Percentiles rank a stretch among this genome's conserved stretches.
phyloP scores from a whole-genome alignment of 2,797 vertebrate species.

The Allobates femoralis region DNA sequence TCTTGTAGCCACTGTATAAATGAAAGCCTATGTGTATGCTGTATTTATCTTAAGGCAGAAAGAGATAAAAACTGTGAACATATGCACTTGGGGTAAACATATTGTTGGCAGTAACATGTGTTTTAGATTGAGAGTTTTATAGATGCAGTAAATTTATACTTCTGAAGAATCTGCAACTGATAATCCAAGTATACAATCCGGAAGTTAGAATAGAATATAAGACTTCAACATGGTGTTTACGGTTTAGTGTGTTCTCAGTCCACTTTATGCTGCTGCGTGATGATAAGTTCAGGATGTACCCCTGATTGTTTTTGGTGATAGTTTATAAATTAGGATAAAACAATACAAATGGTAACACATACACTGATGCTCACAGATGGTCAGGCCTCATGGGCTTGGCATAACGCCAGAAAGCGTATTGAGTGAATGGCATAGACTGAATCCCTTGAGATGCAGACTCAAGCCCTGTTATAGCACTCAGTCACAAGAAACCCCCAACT shows the following conservation, averaged over 20 bases:
- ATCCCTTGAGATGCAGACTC: neutral
- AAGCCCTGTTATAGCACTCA: neutral
- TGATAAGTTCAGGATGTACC: neutral
- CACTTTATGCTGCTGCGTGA: neutral
- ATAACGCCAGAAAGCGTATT: slow-evolving; percentile 18
- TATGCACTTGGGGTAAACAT: neutral
- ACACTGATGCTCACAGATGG: slow-evolving; percentile 18
- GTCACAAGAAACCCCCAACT: neutral
- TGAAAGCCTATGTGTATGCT: neutral
- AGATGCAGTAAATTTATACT: neutral
- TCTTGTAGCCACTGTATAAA: neutral
- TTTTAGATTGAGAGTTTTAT: slow-evolving; percentile 18
- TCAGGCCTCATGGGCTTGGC: slow-evolving; percentile 22
- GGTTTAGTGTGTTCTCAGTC: neutral
- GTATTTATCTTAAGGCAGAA: neutral
- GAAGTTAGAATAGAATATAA: neutral
- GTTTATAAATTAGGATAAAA: slow-evolving; percentile 17
- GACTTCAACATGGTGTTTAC: neutral
- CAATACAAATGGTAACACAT: slow-evolving; percentile 17
- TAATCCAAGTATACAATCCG: neutral
- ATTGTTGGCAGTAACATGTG: neutral
- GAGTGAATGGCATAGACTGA: neutral
- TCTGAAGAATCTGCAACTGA: neutral
- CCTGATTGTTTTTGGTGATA: neutral
- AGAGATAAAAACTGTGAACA: neutral